These are phyloP conservation scores for Nephrocerus scutellatus DNA, from an alignment of 2,888 invertebrate genomes.

Conservation along the genomic window DNA sequence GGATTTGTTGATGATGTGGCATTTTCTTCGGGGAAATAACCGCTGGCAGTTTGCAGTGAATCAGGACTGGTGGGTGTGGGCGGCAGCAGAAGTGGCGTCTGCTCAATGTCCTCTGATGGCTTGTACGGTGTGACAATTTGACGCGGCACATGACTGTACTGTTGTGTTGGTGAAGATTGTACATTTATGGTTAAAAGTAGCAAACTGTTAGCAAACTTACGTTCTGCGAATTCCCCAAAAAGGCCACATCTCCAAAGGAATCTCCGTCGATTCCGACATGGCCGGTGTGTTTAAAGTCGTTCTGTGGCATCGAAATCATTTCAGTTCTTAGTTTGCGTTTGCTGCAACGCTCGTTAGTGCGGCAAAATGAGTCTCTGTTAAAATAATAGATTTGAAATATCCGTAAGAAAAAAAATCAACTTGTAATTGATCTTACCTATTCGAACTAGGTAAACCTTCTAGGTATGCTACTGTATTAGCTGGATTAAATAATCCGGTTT, in stretches of 20 bases:
- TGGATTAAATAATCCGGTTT: conserved; percentile 90
- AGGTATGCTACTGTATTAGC: conserved; percentile 80
- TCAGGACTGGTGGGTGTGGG: conserved; percentile 48
- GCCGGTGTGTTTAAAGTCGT: conserved; percentile 89
- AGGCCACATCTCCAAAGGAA: conserved; percentile 87
- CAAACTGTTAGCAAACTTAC: too few relatives aligned
- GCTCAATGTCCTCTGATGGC: conserved; percentile 75
- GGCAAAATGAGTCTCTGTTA: conserved; percentile 56
- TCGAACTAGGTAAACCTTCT: conserved; percentile 51
- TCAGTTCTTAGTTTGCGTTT: conserved; percentile 70
- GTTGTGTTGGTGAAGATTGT: too few relatives aligned
- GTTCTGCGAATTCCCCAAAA: conserved; percentile 49
- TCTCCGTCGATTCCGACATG: conserved; percentile 97
- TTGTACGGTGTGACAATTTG: conserved; percentile 86
- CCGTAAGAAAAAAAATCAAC: not conserved
- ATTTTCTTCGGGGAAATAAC: conserved; percentile 44
- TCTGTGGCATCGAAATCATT: conserved; percentile 96
- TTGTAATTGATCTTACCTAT: conserved; percentile 29
- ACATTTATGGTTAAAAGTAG: too few relatives aligned
- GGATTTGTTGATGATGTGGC: conserved; percentile 43
- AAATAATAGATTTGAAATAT: not conserved
- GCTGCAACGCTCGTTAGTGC: conserved; percentile 52
- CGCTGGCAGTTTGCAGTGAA: conserved; percentile 47
- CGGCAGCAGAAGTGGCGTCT: conserved; percentile 58
- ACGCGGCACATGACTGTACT: conserved; percentile 73